A percentile compares a stretch with the other conserved stretches of the same genome.
Conservation (phyloP, 2,888 invertebrate genomes). For the Anthophora plumipes region DNA sequence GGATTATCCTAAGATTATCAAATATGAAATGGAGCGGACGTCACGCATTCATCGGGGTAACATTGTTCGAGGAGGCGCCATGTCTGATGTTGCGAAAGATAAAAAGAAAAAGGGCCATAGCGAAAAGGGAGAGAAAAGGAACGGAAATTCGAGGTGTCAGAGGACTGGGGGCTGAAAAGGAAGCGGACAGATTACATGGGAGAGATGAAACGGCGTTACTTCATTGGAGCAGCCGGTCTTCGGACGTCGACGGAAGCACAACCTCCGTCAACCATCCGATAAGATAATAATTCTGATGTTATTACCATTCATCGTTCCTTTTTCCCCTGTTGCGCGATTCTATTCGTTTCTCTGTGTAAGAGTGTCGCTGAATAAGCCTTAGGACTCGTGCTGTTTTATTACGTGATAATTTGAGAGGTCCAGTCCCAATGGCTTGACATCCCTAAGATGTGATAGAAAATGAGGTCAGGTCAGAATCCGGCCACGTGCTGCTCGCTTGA, state of each 20-base stretch:
- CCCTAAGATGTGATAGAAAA: no score
- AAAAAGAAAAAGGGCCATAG: not conserved
- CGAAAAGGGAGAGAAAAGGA: not conserved
- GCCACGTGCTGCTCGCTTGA: no score
- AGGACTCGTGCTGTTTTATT: no score
- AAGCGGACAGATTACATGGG: constrained; percentile 50
- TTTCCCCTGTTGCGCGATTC: not conserved
- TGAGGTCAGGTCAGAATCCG: no score
- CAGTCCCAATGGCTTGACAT: no score
- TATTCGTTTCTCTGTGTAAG: not conserved
- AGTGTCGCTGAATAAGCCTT: no score
- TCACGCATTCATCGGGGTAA: constrained; percentile 46
- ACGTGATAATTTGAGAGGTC: no score
- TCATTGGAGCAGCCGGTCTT: constrained; percentile 14
- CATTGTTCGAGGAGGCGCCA: constrained; percentile 41
- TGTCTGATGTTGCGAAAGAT: not conserved
- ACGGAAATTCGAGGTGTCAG: constrained; percentile 44
- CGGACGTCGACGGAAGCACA: constrained; percentile 26
- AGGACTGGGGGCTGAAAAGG: constrained; percentile 35
- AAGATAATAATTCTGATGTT: constrained; percentile 47
- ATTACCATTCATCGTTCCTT: not conserved
- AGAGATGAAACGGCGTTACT: constrained; percentile 41
- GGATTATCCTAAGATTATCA: constrained; percentile 50
- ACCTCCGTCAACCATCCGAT: constrained; percentile 41
- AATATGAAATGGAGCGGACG: constrained; percentile 44